Percentiles rank a stretch among this genome's conserved stretches.
phyloP scores from a whole-genome alignment of 2,113 vertebrate genomes.

The Gallinago paraguaiae region DNA sequence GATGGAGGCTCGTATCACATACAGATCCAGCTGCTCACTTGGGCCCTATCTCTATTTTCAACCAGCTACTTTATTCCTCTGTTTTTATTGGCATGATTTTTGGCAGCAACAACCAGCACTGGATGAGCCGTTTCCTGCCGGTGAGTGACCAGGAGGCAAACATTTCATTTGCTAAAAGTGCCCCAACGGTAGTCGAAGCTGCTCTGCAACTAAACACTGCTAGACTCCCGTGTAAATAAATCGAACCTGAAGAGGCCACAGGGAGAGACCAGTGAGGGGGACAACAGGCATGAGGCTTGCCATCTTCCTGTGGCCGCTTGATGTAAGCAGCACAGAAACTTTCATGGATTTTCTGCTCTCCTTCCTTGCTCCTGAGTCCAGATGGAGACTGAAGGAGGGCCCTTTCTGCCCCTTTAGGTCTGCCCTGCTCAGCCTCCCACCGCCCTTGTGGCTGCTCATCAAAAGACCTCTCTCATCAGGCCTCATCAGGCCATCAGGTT shows the following conservation, averaged over 20 bases:
- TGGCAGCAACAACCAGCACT: neutral
- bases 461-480: neutral
- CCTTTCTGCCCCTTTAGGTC: neutral
- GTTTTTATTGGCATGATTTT: constrained; percentile 8
- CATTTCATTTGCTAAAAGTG: constrained; percentile 1
- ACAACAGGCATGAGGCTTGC: neutral
- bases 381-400: neutral
- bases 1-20: neutral
- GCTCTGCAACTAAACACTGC: neutral
- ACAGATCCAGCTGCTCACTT: neutral
- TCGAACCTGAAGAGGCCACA: neutral
- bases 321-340: neutral
- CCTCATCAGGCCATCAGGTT: neutral
- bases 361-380: neutral
- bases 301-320: neutral
- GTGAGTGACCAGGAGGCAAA: constrained; percentile 10
- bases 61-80: neutral
- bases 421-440: neutral
- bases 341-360: neutral
- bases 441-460: neutral
- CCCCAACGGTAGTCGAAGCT: neutral
- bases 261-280: neutral
- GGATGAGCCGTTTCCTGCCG: neutral
- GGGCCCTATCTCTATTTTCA: neutral
- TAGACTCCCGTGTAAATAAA: neutral